Percentiles rank a stretch among this genome's conserved stretches.
Conservation (phyloP, 2,888 invertebrate species). For the Tubiluchus corallicola region DNA sequence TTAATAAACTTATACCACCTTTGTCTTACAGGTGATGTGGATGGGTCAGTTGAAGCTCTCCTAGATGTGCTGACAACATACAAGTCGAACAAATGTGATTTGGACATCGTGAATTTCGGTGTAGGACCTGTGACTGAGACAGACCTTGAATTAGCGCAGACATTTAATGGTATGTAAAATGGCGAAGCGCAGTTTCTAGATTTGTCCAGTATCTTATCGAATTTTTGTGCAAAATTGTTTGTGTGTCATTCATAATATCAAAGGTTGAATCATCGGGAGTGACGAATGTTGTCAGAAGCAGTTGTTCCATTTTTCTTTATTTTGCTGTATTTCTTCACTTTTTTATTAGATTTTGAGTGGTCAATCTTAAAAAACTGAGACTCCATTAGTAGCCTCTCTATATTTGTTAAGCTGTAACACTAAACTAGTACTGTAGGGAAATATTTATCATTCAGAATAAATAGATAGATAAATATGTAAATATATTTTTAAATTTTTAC, state of each 20-base stretch:
- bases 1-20: too few relatives aligned
- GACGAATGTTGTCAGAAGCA: background rate
- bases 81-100: conserved; percentile 36
- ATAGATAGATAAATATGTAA: too few relatives aligned
- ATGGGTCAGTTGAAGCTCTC: conserved; percentile 89
- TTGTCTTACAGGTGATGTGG: conserved; percentile 69
- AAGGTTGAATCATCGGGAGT: too few relatives aligned
- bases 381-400: too few relatives aligned
- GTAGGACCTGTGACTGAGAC: conserved; percentile 66
- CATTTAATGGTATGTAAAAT: conserved; percentile 40
- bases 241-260: too few relatives aligned
- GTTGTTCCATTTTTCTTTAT: too few relatives aligned
- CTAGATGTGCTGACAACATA: conserved; percentile 38
- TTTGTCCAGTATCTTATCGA: conserved; percentile 8
- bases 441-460: too few relatives aligned
- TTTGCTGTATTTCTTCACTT: conserved; percentile 14
- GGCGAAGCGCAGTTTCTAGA: background rate
- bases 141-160: conserved; percentile 60
- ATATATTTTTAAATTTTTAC: too few relatives aligned
- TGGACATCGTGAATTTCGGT: conserved; percentile 72
- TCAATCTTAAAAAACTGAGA: too few relatives aligned
- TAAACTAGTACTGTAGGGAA: too few relatives aligned
- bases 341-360: too few relatives aligned
- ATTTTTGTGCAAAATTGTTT: conserved; percentile 10
- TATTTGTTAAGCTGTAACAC: too few relatives aligned